Base-by-base conservation (phyloP, 2,888 invertebrate genomes). In the Anaspis maculata region DNA sequence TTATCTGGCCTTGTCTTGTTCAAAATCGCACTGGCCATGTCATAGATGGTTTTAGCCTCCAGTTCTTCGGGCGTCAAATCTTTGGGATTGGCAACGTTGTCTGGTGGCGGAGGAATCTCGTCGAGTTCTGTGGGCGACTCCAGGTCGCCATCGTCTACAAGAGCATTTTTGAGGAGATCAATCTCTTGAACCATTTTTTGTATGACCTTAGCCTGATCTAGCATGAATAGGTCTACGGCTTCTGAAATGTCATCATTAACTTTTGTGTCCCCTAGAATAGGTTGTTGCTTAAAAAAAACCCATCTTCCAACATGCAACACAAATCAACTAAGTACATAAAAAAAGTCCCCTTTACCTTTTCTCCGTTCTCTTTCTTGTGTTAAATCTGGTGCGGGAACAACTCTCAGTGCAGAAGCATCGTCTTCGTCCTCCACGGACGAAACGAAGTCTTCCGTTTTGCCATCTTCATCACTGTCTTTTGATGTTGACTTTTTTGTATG, bases 41-140 rank as follows among this genome's bases (percentile, higher is more conserved):
- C 80, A 57, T 78, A 92, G 13, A 89, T 61, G 25, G 74, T 73
- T 62, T 86, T 79, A 19, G 83, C 91, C 73, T 83, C 79, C 54
- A 74, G 66, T 44, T 85, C 70, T 51, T 79, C 76, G 0, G 74
- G 70, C 13, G 77, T 74, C n/a, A 79, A 54, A 47, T 72, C 72
- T 21, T 47, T 46, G 3, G 11, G 7, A 19, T 64, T 56, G 12
- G 66, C 62, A 19, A 62, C 62, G 4, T 24, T 10, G 22, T 70
- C 68, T n/a, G 71, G 55, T 9, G 70, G 61, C 4, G 71, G 70
- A 12, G 76, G 61, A 26, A 70, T 64, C 42, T 72, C 71, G 27
- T 72, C 55, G 15, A 73, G 63, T 22, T 74, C 73, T 39, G 70
- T 68, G 1, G 66, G 63, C 27, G 68, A 62, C 26, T 68, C 50